These are phyloP conservation scores for Drosophila cracens DNA, from an alignment of 2,888 invertebrate species.

Conservation along the genomic window DNA sequence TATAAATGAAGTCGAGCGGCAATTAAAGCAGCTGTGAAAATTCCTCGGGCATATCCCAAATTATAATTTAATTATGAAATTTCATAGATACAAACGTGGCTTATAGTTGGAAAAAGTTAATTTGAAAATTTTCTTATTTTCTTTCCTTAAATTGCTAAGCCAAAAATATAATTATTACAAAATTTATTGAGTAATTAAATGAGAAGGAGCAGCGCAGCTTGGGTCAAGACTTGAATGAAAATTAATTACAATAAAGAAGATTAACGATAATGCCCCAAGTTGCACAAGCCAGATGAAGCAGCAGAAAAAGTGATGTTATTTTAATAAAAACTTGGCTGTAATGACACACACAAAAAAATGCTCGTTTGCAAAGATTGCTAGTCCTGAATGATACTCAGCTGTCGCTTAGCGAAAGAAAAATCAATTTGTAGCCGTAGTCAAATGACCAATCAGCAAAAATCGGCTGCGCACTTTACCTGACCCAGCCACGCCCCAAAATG, in stretches of 20 bases:
- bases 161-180: conserved; percentile 4
- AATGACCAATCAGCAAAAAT: conserved; percentile 59
- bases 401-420: conserved; percentile 1
- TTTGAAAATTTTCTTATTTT: not conserved
- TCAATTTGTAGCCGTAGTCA: conserved; percentile 28
- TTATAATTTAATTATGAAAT: not conserved
- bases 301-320: conserved; percentile 1
- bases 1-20: conserved; percentile 13
- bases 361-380: not conserved
- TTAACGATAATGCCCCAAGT: conserved; percentile 19
- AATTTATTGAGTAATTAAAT: conserved; percentile 3
- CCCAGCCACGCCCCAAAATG: conserved; percentile 20
- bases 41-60: not conserved
- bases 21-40: conserved; percentile 7
- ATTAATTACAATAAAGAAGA: conserved; percentile 10
- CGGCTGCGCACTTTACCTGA: conserved; percentile 39
- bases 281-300: not conserved
- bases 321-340: conserved; percentile 6
- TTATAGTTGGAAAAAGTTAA: not conserved
- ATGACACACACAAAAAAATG: conserved; percentile 12
- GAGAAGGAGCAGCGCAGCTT: not conserved
- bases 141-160: not conserved
- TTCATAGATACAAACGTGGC: not conserved
- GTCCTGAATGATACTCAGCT: not conserved
- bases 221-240: not conserved